These are phyloP conservation scores for Drosophila ironensis DNA, from an alignment of 1,140 invertebrate genomes.

Conservation along the genomic window DNA sequence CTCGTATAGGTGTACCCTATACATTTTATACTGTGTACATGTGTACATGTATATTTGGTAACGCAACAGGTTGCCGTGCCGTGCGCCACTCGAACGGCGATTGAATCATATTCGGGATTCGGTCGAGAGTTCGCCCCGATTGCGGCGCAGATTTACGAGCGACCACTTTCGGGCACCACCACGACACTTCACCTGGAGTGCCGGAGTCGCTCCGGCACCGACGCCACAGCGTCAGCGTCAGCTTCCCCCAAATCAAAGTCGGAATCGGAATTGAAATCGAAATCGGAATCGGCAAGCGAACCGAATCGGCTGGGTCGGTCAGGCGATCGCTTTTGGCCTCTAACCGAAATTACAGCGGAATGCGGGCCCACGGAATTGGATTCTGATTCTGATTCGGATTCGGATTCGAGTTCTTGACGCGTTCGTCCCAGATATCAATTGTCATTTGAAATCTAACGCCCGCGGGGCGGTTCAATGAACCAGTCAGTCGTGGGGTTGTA, in stretches of 20 bases:
- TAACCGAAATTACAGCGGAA: not conserved
- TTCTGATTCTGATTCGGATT: no score
- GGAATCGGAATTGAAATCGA: not conserved
- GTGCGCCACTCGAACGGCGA: constrained; percentile 32
- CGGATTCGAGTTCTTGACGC: not conserved
- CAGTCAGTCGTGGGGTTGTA: not conserved
- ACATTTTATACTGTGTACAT: no score
- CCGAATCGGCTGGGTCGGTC: no score
- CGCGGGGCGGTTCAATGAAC: not conserved
- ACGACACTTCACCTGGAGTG: not conserved
- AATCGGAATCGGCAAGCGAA: no score
- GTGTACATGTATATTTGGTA: constrained; percentile 13
- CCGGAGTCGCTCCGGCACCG: not conserved
- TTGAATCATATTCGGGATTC: constrained; percentile 32
- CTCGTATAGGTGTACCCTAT: no score
- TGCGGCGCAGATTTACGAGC: constrained; percentile 33
- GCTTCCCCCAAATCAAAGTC: not conserved
- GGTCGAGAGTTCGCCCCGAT: constrained; percentile 4
- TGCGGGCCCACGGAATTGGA: no score
- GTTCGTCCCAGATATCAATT: not conserved
- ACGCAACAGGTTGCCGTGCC: constrained; percentile 29
- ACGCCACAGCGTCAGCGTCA: no score
- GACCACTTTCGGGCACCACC: not conserved
- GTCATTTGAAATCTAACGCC: not conserved
- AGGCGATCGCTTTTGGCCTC: no score